Evolutionary conservation across 1,140 invertebrate species (phyloP), one percentile per base, ranked within the genome.

Genomic region (Eupeodes corollae): DNA sequence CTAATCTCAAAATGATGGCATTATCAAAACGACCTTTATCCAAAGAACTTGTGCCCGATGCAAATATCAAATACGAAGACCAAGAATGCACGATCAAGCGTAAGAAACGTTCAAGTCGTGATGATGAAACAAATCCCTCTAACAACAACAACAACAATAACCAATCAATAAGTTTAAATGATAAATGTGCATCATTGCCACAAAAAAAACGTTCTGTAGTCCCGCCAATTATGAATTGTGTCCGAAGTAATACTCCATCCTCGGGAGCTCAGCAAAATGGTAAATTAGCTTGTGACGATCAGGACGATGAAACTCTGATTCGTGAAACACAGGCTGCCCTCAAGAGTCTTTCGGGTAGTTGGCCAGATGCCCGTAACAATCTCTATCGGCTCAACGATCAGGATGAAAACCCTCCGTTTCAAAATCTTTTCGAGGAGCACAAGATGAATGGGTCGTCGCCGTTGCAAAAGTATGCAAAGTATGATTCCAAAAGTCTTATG

Each of bases 371-470:
- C 1, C 68, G 79, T 15, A 74, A 76, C 12, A 77, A 76, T 14
- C 63, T 76, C 13, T 83, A 83, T 51, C 76, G 76, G 19, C 68
- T 75, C 33, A 75, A 77, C n/a, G 79, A 78, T 49, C 75, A 77
- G 34, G 79, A 80, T 45, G 84, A 87, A 46, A 84, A 87, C 49
- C 79, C 79, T 42, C 84, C 85, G 1, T 89, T 89, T 55, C 87
- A 89, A 56, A 89, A 88, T 63, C 69, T 89, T 1, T 90, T 89
- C 55, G 84, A 86, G 54, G 86, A 89, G 56, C 89, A 87, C 59
- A 80, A 84, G 56, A 75, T 77, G 10, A 61, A 66, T 30, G 13
- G 21, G 21, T 26, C 31, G 3, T 32, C 16, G 18, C 42, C 16
- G 31, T 14, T 41, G 39, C 39, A 41, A 18, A 41, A 41, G 12